These are phyloP conservation scores for Acanthosepion esculentum DNA, from an alignment of 2,888 invertebrate genomes.

Conservation along the genomic window DNA sequence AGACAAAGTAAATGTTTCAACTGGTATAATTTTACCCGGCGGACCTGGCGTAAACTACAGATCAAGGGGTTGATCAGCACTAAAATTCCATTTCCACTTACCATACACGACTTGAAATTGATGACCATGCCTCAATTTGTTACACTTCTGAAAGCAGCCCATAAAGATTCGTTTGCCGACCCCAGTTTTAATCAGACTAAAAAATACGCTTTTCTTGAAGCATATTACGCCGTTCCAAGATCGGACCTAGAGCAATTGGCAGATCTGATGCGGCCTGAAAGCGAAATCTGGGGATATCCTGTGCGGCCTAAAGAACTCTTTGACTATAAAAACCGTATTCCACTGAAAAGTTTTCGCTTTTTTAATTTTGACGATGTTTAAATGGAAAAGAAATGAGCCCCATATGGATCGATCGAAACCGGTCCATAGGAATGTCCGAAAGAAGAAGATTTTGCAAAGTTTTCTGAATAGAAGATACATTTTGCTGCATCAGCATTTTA, in stretches of 20 bases:
- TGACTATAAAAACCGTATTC: not conserved
- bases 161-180: not conserved
- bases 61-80: slow-evolving; percentile 38
- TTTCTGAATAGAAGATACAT: no score
- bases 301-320: not conserved
- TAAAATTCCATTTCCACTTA: slow-evolving; percentile 39
- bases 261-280: slow-evolving; percentile 38
- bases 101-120: not conserved
- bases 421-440: no score
- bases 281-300: slow-evolving; percentile 45
- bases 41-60: slow-evolving; percentile 44
- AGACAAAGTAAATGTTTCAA: not conserved
- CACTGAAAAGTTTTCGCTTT: not conserved
- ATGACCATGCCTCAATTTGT: not conserved
- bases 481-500: no score
- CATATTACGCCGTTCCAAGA: not conserved
- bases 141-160: not conserved
- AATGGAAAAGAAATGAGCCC: not conserved
- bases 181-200: not conserved
- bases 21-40: not conserved
- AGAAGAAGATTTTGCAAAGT: no score
- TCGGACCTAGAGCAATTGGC: slow-evolving; percentile 37
- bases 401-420: no score
- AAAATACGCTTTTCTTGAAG: slow-evolving; percentile 8
- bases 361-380: slow-evolving; percentile 41